Evolutionary conservation across 2,113 vertebrate species (phyloP).

Genomic region (Neomonachus schauinslandi): DNA sequence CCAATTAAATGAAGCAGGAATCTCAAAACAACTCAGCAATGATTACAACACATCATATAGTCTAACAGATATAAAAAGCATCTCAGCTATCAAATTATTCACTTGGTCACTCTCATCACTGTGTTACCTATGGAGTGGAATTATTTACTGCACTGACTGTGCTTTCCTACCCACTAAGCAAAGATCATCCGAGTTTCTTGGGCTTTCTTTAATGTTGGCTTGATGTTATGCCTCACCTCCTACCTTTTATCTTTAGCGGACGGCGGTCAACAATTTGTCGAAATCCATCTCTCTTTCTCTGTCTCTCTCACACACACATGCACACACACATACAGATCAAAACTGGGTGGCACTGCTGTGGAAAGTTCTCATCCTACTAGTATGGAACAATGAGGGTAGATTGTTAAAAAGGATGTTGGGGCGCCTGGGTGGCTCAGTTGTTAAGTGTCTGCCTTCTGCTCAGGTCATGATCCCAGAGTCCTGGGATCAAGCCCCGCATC

Average conservation of each 20-base stretch:
- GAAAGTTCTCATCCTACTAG: not conserved
- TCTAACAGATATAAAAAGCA: not conserved
- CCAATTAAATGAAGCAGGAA: not conserved
- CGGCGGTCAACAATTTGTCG: not conserved
- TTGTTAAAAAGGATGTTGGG: not conserved
- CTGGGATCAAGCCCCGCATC: no score
- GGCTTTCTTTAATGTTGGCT: not conserved
- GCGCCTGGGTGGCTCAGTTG: no score
- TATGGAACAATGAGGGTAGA: not conserved
- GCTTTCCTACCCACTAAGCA: constrained; percentile 31
- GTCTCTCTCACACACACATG: not conserved
- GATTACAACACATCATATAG: not conserved
- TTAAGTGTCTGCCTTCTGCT: no score
- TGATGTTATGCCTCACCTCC: not conserved
- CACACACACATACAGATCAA: not conserved
- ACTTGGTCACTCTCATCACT: not conserved
- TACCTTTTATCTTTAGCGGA: not conserved
- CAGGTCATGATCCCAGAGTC: no score
- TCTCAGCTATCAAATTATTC: not conserved
- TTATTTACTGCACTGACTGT: not conserved
- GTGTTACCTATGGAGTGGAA: not conserved
- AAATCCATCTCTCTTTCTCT: not conserved
- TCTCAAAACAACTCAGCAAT: constrained; percentile 9
- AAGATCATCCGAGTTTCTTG: not conserved
- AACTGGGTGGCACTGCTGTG: not conserved